Evolutionary conservation across 1,140 invertebrate species (phyloP).

Genomic region (Bradysia coprophila): DNA sequence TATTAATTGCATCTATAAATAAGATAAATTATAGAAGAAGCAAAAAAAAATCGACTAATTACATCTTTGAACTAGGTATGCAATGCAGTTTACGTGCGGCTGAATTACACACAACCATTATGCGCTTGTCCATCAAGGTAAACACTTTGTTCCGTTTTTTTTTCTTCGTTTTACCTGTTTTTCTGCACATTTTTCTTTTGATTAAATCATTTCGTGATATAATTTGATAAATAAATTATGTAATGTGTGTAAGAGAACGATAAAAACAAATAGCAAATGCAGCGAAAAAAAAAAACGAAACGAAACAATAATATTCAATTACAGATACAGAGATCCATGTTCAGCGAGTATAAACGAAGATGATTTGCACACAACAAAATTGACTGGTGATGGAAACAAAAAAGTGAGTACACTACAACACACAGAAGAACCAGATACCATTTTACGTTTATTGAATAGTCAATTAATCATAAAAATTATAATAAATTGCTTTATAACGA

Average conservation of each 20-base stretch:
- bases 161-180: background rate
- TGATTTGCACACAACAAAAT: constrained; percentile 77
- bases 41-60: too few relatives aligned
- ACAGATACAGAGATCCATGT: constrained; percentile 63
- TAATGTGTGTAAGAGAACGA: too few relatives aligned
- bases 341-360: constrained; percentile 73
- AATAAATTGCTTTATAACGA: too few relatives aligned
- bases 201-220: too few relatives aligned
- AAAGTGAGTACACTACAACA: constrained; percentile 34
- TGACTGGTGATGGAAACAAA: constrained; percentile 61
- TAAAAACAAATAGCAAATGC: background rate
- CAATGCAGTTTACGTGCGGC: constrained; percentile 76
- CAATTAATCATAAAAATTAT: too few relatives aligned
- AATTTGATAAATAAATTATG: too few relatives aligned
- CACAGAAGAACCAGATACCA: too few relatives aligned
- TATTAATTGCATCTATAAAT: too few relatives aligned
- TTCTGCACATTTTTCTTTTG: background rate
- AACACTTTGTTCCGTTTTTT: constrained; percentile 2
- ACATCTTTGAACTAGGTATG: constrained; percentile 73
- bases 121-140: constrained; percentile 68
- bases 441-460: too few relatives aligned
- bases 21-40: too few relatives aligned
- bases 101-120: constrained; percentile 82
- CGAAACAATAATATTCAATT: background rate
- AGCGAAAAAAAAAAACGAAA: background rate